Evolutionary conservation across 2,888 invertebrate species (phyloP).

Genomic region (Pterostichus niger): DNA sequence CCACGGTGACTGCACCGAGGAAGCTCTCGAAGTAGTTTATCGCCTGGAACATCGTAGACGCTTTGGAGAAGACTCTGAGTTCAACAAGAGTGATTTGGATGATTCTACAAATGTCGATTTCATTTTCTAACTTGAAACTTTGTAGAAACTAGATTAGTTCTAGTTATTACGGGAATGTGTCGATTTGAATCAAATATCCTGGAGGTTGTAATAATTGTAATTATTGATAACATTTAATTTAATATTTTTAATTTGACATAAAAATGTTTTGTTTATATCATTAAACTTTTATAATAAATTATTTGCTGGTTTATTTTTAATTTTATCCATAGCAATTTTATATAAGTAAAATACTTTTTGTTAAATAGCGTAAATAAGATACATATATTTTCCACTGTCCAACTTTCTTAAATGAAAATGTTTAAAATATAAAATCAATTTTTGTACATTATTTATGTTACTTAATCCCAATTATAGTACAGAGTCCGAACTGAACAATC

Average conservation of each 20-base stretch:
- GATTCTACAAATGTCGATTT: too few relatives aligned
- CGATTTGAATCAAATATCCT: too few relatives aligned
- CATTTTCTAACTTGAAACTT: not conserved
- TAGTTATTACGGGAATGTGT: not conserved
- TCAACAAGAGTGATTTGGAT: constrained; percentile 23
- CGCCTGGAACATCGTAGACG: constrained; percentile 47
- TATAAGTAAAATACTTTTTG: too few relatives aligned
- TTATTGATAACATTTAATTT: not conserved
- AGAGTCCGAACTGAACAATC: too few relatives aligned
- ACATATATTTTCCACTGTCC: too few relatives aligned
- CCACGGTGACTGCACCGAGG: constrained; percentile 56
- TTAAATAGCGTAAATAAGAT: too few relatives aligned
- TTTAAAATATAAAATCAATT: too few relatives aligned
- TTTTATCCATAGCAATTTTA: not conserved
- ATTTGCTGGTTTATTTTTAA: not conserved
- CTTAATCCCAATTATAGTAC: too few relatives aligned
- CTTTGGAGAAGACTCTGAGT: constrained; percentile 51
- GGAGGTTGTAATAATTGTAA: not conserved
- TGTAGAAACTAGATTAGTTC: not conserved
- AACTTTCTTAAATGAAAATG: too few relatives aligned
- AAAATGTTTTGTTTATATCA: not conserved
- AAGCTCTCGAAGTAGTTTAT: constrained; percentile 57
- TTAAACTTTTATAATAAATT: not conserved
- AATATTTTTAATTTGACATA: not conserved
- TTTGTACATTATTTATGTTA: too few relatives aligned